phyloP scores from a whole-genome alignment of 1,140 invertebrate genomes.

The Zeugodacus cucurbitae region DNA sequence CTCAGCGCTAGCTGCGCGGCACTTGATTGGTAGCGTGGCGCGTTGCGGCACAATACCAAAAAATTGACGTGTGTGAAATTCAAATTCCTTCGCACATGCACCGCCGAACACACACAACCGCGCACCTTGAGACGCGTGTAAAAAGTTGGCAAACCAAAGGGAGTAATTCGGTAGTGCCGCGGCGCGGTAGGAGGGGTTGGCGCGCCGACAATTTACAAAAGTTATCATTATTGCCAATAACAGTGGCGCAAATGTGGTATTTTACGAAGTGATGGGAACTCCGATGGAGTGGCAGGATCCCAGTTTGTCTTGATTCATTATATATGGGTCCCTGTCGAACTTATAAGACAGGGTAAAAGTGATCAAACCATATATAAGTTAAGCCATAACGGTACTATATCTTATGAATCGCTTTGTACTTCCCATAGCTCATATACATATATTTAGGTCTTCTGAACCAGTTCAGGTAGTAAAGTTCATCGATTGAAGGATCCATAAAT shows the following conservation, averaged over 20 bases:
- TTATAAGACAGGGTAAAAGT: too few species aligned
- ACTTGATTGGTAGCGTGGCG: background rate
- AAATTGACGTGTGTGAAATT: constrained; percentile 46
- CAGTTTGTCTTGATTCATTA: too few species aligned
- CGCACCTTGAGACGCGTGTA: background rate
- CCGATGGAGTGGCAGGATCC: too few species aligned
- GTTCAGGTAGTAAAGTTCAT: too few species aligned
- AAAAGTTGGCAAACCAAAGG: background rate
- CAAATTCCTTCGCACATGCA: constrained; percentile 47
- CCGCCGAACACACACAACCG: background rate
- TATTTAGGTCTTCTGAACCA: too few species aligned
- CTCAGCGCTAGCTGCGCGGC: background rate
- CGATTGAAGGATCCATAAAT: too few species aligned
- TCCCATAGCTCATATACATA: too few species aligned
- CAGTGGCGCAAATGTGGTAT: background rate
- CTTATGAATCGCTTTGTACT: too few species aligned
- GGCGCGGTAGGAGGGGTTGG: background rate
- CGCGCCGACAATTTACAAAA: background rate
- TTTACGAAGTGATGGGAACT: background rate
- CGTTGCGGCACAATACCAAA: background rate
- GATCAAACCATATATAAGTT: too few species aligned
- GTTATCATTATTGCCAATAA: background rate
- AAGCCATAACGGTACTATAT: too few species aligned
- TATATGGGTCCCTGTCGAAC: too few species aligned
- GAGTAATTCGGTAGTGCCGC: background rate